Base-by-base conservation (phyloP, 1,140 invertebrate species). In the Sitophilus oryzae region DNA sequence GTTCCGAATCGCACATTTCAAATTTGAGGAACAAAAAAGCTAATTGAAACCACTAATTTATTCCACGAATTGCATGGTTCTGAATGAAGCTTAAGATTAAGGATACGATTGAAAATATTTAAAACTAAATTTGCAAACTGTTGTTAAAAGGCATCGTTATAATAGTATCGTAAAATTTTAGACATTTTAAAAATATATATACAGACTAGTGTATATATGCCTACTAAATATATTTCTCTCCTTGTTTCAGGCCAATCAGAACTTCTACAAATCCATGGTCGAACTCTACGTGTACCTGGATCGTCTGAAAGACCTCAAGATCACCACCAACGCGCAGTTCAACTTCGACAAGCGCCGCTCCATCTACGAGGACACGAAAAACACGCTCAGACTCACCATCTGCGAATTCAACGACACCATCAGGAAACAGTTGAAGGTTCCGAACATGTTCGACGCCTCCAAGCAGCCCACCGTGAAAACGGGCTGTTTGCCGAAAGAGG, bases 381-480 rank as follows among this genome's bases (percentile, higher is more conserved):
- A 21, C 9, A 40, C 23, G 15, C 43, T 62, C 30, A 54, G 30
- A 37, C 48, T 42, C 23, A 23, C 56, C 10, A 59, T 62, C n/a
- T 62, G 61, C 38, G 61, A 59, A 38, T 59, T 55, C 10, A 55
- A 59, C 30, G 51, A 57, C 19, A 54, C 45, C 19, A 37, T 62
- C 16, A 30, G 21, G 30, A 34, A 35, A 6, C 34, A 58, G 10
- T 35, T 6, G 9, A 47, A 36, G 3, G 9, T 20, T 9, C 15
- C 45, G 22, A 21, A 56, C 19, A 21, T 10, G 23, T 15, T 43
- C 16, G n/a, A n/a, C n/a, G 20, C 10, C n/a, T 8, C n/a, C 3
- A 47, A 48, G 14, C 3, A 19, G 16, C 37, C 41, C 10, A 15
- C 16, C 1, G 19, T 38, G 10, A 60, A 49, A 11, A 47, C 16